These are phyloP conservation scores for Caenorhabditis sp. DNA, from an alignment of 2,888 invertebrate species.

Conservation along the genomic window DNA sequence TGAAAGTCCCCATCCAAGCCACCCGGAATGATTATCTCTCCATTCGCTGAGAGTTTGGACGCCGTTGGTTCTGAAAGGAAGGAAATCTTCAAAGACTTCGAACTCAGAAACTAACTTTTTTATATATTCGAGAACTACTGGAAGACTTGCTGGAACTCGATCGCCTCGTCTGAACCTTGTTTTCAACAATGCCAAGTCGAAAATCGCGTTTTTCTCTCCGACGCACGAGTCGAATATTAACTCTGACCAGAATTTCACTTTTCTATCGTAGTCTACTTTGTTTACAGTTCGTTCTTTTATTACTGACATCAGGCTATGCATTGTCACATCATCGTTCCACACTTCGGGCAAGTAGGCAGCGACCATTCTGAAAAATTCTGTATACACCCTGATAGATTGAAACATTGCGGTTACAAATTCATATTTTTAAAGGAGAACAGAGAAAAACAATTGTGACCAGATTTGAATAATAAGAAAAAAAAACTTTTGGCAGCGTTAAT, in stretches of 20 bases:
- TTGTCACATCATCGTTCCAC: slow-evolving; percentile 49
- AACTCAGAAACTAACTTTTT: slow-evolving; percentile 40
- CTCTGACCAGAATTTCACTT: slow-evolving; percentile 61
- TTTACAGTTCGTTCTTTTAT: slow-evolving; percentile 61
- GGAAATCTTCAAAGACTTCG: background rate
- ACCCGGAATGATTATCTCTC: slow-evolving; percentile 46
- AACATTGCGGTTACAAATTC: slow-evolving; percentile 9
- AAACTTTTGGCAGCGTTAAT: too few species aligned
- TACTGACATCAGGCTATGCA: slow-evolving; percentile 60
- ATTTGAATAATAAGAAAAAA: too few species aligned
- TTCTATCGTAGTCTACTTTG: slow-evolving; percentile 61
- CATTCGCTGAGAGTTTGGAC: slow-evolving; percentile 45
- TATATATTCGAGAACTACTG: slow-evolving; percentile 55
- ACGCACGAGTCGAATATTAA: slow-evolving; percentile 51
- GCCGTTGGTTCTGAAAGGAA: slow-evolving; percentile 35
- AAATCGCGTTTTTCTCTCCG: slow-evolving; percentile 51
- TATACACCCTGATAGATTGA: background rate
- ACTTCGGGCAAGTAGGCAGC: slow-evolving; percentile 21
- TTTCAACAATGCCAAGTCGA: slow-evolving; percentile 53
- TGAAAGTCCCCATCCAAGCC: slow-evolving; percentile 55
- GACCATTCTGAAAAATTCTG: background rate
- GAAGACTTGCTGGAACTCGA: slow-evolving; percentile 58
- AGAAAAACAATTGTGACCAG: too few species aligned
- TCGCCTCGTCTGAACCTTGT: slow-evolving; percentile 58
- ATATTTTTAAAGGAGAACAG: too few species aligned